Base-by-base conservation (phyloP, 2,888 invertebrate species). In the Sicus ferrugineus region DNA sequence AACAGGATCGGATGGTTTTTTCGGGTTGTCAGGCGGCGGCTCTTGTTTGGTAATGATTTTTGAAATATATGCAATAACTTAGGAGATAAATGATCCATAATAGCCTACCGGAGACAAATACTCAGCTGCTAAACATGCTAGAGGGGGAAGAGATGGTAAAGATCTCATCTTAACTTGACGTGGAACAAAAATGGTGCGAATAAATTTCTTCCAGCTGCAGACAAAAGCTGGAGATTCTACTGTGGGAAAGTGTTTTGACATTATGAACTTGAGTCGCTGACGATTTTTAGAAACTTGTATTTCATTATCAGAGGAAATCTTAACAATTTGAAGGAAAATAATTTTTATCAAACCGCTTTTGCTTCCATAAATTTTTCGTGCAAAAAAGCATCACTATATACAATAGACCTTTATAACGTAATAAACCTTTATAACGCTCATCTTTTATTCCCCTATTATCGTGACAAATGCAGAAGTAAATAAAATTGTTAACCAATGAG, bases 11-110 rank as follows among this genome's bases (percentile, higher is more conserved):
- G 26, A 56, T n/a, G 46, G 30, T 50, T 9, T 50, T 50, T 9
- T 50, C 28, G 19, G 52, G n/a, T 11, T 38, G 34, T 16, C 54
- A 54, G 34, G 54, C 23, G 38, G 38, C 34, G 52, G 31, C 16
- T 48, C 48, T 63, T 23, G 30, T 50, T 14, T 16, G 16, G 64
- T 64, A 52, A 64, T 64, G 16, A 64, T 52, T 52, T 31, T 54
- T 23, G n/a, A 65, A 50, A 38, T 65, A 38, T 28, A n/a, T 52
- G 65, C 65, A 52, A 65, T 65, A 65, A 65, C 54, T 65, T 54
- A 30, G 26, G 54, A 23, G 54, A 52, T 38, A 65, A 65, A 54
- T 65, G 65, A 38, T 52, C 54, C 54, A 42, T 65, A 65, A 65
- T 23, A 48, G 52, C 16, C 31, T 31, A 34, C 23, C 23, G 38